phyloP scores from a whole-genome alignment of 2,113 vertebrate species.

The Microtus pennsylvanicus region DNA sequence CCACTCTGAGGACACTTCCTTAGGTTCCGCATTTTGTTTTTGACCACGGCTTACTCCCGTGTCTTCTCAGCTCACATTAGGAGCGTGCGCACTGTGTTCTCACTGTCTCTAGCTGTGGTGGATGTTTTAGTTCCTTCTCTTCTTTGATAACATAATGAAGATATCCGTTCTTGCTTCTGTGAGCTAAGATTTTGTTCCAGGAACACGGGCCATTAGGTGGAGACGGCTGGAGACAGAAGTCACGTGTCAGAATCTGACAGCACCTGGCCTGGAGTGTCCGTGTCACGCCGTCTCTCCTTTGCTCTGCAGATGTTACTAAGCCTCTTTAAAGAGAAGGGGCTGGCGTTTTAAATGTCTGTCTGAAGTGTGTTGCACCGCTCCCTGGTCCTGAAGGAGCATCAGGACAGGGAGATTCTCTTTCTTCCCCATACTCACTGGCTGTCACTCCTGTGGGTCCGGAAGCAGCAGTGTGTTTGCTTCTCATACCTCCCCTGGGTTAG shows the following conservation, averaged over 20 bases:
- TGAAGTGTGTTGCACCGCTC: not conserved
- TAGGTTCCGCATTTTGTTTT: not conserved
- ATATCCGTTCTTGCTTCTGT: not conserved
- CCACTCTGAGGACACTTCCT: not conserved
- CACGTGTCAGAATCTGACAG: not conserved
- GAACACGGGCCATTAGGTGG: not conserved
- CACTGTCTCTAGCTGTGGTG: not conserved
- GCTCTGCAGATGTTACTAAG: not conserved
- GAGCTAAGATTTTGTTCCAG: not conserved
- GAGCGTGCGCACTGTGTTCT: not conserved
- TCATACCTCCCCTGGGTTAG: not conserved
- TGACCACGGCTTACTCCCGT: not conserved
- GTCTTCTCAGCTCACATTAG: not conserved
- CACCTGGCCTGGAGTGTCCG: not conserved
- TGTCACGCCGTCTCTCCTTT: not conserved
- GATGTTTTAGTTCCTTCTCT: not conserved
- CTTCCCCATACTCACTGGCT: not conserved
- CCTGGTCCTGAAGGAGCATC: not conserved
- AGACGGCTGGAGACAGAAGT: not conserved
- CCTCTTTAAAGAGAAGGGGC: not conserved
- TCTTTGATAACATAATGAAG: not conserved
- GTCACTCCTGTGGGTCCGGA: fast-evolving
- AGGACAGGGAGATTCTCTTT: not conserved
- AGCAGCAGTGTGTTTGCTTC: not conserved
- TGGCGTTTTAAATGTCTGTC: not conserved